Percentiles rank a stretch among this genome's conserved stretches.
phyloP scores from a whole-genome alignment of 2,888 invertebrate species.

The Agelastica alni region DNA sequence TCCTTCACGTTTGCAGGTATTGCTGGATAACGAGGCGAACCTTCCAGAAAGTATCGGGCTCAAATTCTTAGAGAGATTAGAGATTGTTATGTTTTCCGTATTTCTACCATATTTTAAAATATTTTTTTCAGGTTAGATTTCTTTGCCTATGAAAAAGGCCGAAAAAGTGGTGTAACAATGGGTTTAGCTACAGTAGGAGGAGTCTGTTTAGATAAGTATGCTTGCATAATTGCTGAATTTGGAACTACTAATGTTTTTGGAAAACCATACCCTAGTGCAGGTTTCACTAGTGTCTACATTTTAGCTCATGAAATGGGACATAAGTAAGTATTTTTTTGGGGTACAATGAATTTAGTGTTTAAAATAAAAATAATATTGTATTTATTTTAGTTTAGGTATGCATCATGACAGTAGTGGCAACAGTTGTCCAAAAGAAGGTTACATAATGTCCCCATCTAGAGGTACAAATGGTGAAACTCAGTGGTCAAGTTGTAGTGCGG shows the following conservation, averaged over 20 bases:
- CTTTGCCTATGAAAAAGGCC: constrained; percentile 71
- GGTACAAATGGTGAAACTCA: constrained; percentile 77
- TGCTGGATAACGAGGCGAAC: no score
- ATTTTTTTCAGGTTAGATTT: constrained; percentile 66
- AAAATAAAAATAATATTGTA: constrained; percentile 1
- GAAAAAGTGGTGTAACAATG: constrained; percentile 76
- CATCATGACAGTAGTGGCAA: constrained; percentile 78
- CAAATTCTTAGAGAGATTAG: no score
- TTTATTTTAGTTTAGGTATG: constrained; percentile 74
- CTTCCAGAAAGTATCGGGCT: no score
- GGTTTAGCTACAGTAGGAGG: constrained; percentile 81
- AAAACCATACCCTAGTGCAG: constrained; percentile 80
- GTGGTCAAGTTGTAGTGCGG: constrained; percentile 78
- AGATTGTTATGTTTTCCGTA: no score
- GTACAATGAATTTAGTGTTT: no score
- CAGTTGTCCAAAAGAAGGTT: constrained; percentile 74
- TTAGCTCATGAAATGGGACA: constrained; percentile 84
- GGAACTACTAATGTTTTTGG: constrained; percentile 74
- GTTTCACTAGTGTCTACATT: constrained; percentile 82
- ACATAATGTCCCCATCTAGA: constrained; percentile 80
- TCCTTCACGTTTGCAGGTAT: no score
- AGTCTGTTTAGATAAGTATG: constrained; percentile 71
- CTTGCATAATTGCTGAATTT: constrained; percentile 79
- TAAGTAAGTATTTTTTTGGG: constrained; percentile 66
- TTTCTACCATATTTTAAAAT: no score